Evolutionary conservation across 2,888 invertebrate genomes (phyloP), one percentile per base, ranked within the genome.

Genomic region (Cantharis rustica): DNA sequence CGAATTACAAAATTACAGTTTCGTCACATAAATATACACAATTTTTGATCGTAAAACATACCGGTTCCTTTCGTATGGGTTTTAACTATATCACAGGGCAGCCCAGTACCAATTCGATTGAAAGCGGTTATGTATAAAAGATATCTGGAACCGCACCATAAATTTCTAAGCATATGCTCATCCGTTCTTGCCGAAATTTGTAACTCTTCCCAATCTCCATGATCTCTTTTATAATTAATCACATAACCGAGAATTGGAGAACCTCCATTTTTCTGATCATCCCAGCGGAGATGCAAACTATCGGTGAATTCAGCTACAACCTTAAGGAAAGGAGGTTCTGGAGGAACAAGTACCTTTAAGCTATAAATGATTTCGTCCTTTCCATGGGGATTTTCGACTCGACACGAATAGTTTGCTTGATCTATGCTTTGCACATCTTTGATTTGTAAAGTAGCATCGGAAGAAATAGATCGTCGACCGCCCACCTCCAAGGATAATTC

Each of bases 161-260:
- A 89, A 87, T 95, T 95, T 64, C 94, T 93, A 61, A 96, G 87
- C 79, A 95, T 91, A 86, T 95, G 95, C 75, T 95, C 93, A 77
- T 94, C 94, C 7, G 93, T 93, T 78, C 95, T 93, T 9, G 95
- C 93, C 80, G 95, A 94, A 72, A 96, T 94, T 87, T 96, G 96
- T 77, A 96, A 89, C 87, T 96, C 96, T 86, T 96, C 96, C 96
- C 96, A 96, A 85, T 96, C 96, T 0, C 96, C 96, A 84, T 95
- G 95, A 83, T 96, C 95, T 13, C 95, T 91, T 86, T 96, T 96
- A 88, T 96, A 96, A 89, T 96, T 96, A 79, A 97, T 95, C 5
- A 96, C 95, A 88, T 96, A 96, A 47, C 96, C 96, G 79, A 94
- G 88, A 77, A 94, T 93, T 20, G 94, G 93, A 79, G 95, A 95